A percentile compares a stretch with the other conserved stretches of the same genome.
Conservation (phyloP, 2,113 vertebrate species). For the Gymnocephalus cernua region DNA sequence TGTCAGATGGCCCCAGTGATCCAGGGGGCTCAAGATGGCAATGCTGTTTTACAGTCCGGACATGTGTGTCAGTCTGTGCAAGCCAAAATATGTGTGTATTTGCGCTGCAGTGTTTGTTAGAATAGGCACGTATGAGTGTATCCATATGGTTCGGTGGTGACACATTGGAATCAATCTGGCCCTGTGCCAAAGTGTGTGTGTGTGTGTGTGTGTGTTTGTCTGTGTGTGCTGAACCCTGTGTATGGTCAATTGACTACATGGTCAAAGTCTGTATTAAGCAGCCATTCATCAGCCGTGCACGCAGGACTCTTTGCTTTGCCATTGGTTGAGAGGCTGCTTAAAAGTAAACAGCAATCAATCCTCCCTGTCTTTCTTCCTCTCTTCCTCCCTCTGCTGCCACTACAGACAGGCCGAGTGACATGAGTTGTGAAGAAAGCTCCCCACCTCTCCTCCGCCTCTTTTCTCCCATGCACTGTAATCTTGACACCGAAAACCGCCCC, state of each 20-base stretch:
- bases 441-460: constrained; percentile 63
- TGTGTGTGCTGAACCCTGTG: neutral
- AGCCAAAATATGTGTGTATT: constrained; percentile 43
- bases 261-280: constrained; percentile 20
- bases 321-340: constrained; percentile 65
- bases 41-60: constrained; percentile 67
- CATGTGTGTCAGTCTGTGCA: constrained; percentile 48
- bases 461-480: constrained; percentile 62
- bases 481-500: constrained; percentile 64
- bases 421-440: constrained; percentile 57
- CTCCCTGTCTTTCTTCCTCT: constrained; percentile 42
- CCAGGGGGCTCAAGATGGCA: constrained; percentile 70
- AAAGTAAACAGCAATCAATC: constrained; percentile 79
- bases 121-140: constrained; percentile 62
- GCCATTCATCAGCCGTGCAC: constrained; percentile 3
- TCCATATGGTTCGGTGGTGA: constrained; percentile 76
- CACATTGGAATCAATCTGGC: constrained; percentile 71
- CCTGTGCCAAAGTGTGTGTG: constrained; percentile 21
- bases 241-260: constrained; percentile 17
- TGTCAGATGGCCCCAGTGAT: constrained; percentile 70
- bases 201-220: constrained; percentile 7
- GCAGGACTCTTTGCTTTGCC: constrained; percentile 46
- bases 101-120: constrained; percentile 58
- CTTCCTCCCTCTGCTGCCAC: constrained; percentile 41
- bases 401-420: constrained; percentile 55